Base-by-base conservation (phyloP, 2,797 vertebrate genomes). In the Morelia viridis region DNA sequence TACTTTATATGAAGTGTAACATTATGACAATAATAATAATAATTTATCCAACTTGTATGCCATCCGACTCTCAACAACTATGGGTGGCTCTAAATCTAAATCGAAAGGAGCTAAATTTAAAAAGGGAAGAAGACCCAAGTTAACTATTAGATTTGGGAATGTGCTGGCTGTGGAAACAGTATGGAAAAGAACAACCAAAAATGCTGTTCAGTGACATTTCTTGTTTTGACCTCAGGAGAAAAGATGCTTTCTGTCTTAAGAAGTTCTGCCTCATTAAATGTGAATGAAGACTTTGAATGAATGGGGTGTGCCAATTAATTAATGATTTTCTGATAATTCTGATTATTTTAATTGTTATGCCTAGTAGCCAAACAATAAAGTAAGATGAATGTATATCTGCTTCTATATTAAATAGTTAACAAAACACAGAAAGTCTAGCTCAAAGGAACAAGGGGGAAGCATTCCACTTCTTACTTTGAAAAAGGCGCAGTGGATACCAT, bases 301-400 rank as follows among this genome's bases (percentile, higher is more conserved):
- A 94, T 53, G 41, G 41, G 41, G 41, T 46, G 9, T 19, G 22
- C 93, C n/a, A 92, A 58, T 80, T 35, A 53, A 76, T 90, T 90
- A 87, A 93, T 57, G 92, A 89, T 50, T 9, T 94, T 83, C 85
- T 0, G 92, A 93, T 93, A 92, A 90, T 92, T 88, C 9, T 68
- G 92, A 92, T 93, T 86, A 31, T 85, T 89, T 10, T 6, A 94
- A 95, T 85, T 88, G 92, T 87, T 91, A 93, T 85, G 93, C 90
- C 4, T 46, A 62, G 65, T 90, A 92, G 89, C 92, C 46, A 86
- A 93, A 86, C 60, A 62, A 93, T 85, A 95, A 91, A n/a, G 90
- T 92, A 60, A 19, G 85, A 57, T n/a, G 5, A 64, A 84, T 80
- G 88, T 1, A 85, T 31, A 91, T 87, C 46, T 92, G 46, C 46